Evolutionary conservation across 2,888 invertebrate species (phyloP).

Genomic region (Nineta flava): DNA sequence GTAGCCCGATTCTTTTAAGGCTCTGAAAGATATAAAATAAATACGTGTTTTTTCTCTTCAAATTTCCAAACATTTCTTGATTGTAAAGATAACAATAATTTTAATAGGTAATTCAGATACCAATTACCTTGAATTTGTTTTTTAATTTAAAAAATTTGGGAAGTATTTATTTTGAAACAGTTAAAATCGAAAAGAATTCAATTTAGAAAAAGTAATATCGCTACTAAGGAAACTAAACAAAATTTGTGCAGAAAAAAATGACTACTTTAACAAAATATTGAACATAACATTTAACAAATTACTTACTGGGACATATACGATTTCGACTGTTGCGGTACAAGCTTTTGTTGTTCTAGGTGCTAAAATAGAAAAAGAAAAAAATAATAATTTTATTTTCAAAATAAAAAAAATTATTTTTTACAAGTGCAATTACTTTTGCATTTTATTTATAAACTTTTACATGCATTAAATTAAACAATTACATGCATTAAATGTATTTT

Average conservation of each 20-base stretch:
- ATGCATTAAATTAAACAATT: too few relatives aligned
- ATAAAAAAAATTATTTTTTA: too few relatives aligned
- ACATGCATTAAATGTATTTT: slow-evolving; percentile 1
- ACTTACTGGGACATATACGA: slow-evolving; percentile 72
- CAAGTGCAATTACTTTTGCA: too few relatives aligned
- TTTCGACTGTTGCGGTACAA: slow-evolving; percentile 41
- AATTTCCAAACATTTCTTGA: neutral
- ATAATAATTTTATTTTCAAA: slow-evolving; percentile 5
- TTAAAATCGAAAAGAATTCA: too few relatives aligned
- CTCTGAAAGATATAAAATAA: slow-evolving; percentile 32
- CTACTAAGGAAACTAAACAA: neutral
- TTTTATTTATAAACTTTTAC: too few relatives aligned
- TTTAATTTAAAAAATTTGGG: too few relatives aligned
- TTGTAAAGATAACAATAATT: slow-evolving; percentile 3
- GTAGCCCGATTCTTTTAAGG: slow-evolving; percentile 78
- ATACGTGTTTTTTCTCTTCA: neutral
- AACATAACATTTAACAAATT: slow-evolving; percentile 1
- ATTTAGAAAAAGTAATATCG: too few relatives aligned
- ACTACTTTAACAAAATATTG: neutral
- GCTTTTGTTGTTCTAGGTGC: slow-evolving; percentile 58
- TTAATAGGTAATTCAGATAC: neutral
- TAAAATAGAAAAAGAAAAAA: slow-evolving; percentile 24
- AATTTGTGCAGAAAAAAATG: neutral
- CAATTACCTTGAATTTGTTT: too few relatives aligned
- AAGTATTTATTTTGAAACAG: too few relatives aligned